These are phyloP conservation scores for Cinclus mexicanus DNA, from an alignment of 2,113 vertebrate genomes.

Conservation along the genomic window DNA sequence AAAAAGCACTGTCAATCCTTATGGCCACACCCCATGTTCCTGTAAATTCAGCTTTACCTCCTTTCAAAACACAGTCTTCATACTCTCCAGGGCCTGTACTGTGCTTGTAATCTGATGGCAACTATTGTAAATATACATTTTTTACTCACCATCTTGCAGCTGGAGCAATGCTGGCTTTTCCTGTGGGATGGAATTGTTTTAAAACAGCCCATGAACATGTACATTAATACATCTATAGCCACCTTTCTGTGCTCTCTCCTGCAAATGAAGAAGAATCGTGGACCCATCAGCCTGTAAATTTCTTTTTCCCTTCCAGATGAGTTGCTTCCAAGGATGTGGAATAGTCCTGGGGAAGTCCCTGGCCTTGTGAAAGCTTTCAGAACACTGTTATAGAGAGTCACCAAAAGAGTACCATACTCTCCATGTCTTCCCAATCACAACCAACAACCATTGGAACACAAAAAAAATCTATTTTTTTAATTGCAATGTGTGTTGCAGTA, in stretches of 20 bases:
- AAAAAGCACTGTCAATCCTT: background rate
- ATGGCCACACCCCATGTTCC: background rate
- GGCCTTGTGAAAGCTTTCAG: background rate
- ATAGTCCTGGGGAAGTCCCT: background rate
- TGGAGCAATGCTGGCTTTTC: background rate
- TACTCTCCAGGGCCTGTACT: background rate
- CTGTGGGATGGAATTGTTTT: background rate
- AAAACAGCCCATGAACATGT: background rate
- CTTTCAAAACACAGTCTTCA: background rate
- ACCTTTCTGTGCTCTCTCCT: background rate
- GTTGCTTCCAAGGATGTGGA: background rate
- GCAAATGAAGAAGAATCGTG: background rate
- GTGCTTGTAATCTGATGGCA: background rate
- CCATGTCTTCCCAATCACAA: background rate
- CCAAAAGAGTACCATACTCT: background rate
- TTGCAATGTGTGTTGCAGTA: background rate
- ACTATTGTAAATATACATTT: background rate
- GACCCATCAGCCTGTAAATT: background rate
- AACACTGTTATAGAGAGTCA: background rate
- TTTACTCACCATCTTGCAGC: background rate
- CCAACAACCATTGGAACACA: rapidly evolving
- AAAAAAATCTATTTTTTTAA: background rate
- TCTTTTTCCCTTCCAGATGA: background rate
- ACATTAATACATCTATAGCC: background rate
- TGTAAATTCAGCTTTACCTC: background rate